phyloP scores from a whole-genome alignment of 64 coral and sea anemone genomes.

The Cladopsammia gracilis region DNA sequence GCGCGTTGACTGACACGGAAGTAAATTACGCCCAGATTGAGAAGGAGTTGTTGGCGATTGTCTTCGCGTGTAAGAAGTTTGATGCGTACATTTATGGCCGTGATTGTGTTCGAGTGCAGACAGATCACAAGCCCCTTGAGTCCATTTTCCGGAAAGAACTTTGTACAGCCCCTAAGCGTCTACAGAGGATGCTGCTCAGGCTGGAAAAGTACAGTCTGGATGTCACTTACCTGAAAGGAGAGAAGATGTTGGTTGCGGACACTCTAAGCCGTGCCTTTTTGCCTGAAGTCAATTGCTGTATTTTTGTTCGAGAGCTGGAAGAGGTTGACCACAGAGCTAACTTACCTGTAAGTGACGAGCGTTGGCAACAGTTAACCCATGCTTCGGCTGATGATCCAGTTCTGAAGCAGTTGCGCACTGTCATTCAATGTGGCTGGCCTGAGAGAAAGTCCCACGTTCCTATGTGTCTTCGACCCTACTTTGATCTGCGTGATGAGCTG shows the following conservation, averaged over 20 bases:
- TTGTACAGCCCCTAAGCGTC: background rate
- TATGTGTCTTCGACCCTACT: slow-evolving; percentile 10
- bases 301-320: slow-evolving; percentile 14
- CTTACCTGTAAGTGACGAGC: slow-evolving; percentile 6
- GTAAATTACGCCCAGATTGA: background rate
- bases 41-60: background rate
- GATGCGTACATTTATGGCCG: slow-evolving; percentile 16
- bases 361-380: slow-evolving; percentile 10
- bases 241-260: slow-evolving; percentile 3
- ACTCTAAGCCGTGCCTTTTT: background rate
- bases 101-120: background rate
- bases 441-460: slow-evolving; percentile 27
- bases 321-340: slow-evolving; percentile 16
- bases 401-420: background rate
- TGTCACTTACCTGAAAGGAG: background rate
- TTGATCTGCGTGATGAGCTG: slow-evolving; percentile 14
- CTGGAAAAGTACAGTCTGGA: background rate
- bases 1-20: background rate
- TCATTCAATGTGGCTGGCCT: slow-evolving; percentile 21
- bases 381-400: slow-evolving; percentile 22
- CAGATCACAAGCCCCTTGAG: slow-evolving; percentile 9
- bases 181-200: background rate
- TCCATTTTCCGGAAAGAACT: slow-evolving; percentile 2
- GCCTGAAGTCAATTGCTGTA: background rate
- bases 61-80: background rate